Evolutionary conservation across 2,113 vertebrate species (phyloP).

Genomic region (Gymnogyps californianus): DNA sequence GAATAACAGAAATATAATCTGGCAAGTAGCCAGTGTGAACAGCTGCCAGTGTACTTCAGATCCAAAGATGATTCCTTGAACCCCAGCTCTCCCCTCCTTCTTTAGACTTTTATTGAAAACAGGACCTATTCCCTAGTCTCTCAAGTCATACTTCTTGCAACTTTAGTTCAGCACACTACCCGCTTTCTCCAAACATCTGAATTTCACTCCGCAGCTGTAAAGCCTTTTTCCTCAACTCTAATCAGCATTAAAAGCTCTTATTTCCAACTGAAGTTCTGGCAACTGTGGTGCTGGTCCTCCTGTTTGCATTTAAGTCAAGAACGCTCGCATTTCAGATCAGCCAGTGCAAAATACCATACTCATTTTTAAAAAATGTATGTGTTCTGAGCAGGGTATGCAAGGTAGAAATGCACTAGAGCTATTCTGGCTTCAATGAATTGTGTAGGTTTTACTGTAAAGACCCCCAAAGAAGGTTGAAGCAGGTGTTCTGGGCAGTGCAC

Average conservation of each 20-base stretch:
- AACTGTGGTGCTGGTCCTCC: background rate
- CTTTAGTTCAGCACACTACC: background rate
- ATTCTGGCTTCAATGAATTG: background rate
- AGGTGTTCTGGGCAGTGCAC: background rate
- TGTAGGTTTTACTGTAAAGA: background rate
- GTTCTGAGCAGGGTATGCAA: background rate
- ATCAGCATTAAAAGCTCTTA: background rate
- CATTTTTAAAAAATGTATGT: background rate
- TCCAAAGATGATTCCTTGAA: slow-evolving; percentile 29
- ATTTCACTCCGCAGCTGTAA: background rate
- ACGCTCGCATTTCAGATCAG: background rate
- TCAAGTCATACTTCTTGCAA: background rate
- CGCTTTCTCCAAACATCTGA: background rate
- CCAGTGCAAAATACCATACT: background rate
- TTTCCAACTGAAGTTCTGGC: background rate
- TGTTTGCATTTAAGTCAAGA: background rate
- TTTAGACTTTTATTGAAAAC: slow-evolving; percentile 17
- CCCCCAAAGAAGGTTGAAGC: background rate
- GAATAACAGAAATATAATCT: slow-evolving; percentile 12
- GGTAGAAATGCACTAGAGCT: background rate
- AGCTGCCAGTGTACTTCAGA: background rate
- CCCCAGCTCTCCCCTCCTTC: background rate
- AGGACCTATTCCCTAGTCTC: background rate
- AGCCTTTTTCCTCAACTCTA: background rate
- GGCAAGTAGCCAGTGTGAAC: background rate